Base-by-base conservation (phyloP, 2,888 invertebrate genomes). In the Drosophila tripunctata region DNA sequence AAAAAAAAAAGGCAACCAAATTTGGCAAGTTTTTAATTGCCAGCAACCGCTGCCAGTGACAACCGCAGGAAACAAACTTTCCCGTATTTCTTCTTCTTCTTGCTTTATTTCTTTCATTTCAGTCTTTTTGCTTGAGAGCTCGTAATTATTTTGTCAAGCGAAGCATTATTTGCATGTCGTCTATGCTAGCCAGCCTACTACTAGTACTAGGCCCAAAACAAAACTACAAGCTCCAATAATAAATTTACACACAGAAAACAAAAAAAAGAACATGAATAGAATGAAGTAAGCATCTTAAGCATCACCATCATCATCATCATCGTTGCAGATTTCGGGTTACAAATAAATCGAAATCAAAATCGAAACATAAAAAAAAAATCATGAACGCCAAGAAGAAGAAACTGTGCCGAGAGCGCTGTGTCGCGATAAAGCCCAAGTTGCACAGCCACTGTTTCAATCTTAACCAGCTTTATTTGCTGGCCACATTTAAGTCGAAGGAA, bases 21-120 rank as follows among this genome's bases (percentile, higher is more conserved):
- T 38, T 79, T 62, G 45, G 48, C 76, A 83, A 83, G 86, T 86
- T 83, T 86, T 86, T 83, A 83, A 83, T 83, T 86, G 86, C 78
- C 65, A 80, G 73, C 86, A 80, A 83, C 83, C 83, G 79, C 85
- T 81, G 86, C 65, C 70, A 73, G 74, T 82, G 86, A 85, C 80
- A 82, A 82, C 79, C 80, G 43, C 45, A 61, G 73, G 36, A 58
- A 73, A 69, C 65, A 52, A 73, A 73, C 55, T 65, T 72, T 74
- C 44, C 40, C 55, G 4, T 50, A 19, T 14, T 38, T 44, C 17
- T 17, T 38, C 38, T 24, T 24, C 41, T 24, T 33, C 24, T n/a
- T 19, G 17, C 14, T 41, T 40, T 14, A n/a, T 4, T 19, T 15
- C 30, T 7, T 8, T 14, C 30, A 2, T 15, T 30, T 36, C 14